Base-by-base conservation (phyloP, 2,113 vertebrate species). In the Paratilapia polleni region DNA sequence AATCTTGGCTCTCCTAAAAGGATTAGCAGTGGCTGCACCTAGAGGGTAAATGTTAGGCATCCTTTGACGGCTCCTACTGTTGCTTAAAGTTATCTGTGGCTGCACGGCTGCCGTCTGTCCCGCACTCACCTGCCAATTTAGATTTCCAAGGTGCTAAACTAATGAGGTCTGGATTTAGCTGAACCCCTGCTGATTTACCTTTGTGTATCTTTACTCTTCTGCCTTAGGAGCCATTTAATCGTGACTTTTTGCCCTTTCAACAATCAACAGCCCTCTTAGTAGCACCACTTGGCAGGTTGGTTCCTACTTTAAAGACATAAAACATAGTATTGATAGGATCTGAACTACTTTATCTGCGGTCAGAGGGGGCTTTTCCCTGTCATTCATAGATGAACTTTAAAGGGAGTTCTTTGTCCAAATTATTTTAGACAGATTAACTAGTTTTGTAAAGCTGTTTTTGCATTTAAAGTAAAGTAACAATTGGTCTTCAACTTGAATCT, bases 11-110 rank as follows among this genome's bases (percentile, higher is more conserved):
- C 43, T 82, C 6, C 52, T 89, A 85, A 89, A 80, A 49, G 91
- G 91, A 92, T 95, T 90, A 92, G 31, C 26, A 73, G 77, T 24
- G 41, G 77, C 60, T 79, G 64, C 36, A 77, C 82, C 77, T 85
- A 12, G 56, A 68, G 54, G 63, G 79, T 58, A 81, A 66, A 79
- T 78, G 3, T 4, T 26, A 63, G 26, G 14, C 52, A 59, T 75
- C 26, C 70, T 43, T 82, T 61, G 70, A 66, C 15, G 11, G 31
- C 41, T 62, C n/a, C 59, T 59, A 13, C 61, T 54, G 74, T 56
- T 82, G 19, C 61, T 88, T 84, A 82, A 82, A 20, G 31, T 63
- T 77, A 63, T 84, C 76, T 63, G 24, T 36, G 26, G 75, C 54
- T 41, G n/a, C n/a, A 19, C 14, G 15, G n/a, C 36, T 73, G 52